phyloP scores from a whole-genome alignment of 1,140 invertebrate species.

The Nixonia krombeini region DNA sequence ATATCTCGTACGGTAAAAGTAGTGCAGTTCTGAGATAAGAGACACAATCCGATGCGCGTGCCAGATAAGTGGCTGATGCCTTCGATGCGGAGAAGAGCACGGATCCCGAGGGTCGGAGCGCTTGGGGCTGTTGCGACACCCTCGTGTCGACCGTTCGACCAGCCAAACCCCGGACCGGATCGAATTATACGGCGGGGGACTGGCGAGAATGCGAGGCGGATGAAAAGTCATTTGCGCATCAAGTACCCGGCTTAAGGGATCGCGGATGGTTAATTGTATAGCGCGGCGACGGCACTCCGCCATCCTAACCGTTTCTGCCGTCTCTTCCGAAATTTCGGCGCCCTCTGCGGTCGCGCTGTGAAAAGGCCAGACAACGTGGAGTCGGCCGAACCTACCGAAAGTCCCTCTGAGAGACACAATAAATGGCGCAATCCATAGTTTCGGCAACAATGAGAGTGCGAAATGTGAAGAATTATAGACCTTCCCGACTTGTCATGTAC shows the following conservation, averaged over 20 bases:
- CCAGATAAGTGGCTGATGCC: conserved; percentile 71
- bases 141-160: conserved; percentile 50
- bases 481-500: conserved; percentile 33
- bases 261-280: conserved; percentile 40
- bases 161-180: conserved; percentile 46
- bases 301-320: too few species aligned
- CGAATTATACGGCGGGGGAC: conserved; percentile 57
- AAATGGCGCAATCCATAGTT: conserved; percentile 34
- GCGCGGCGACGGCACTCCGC: too few species aligned
- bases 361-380: background rate
- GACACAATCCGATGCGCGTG: conserved; percentile 73
- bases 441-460: conserved; percentile 50
- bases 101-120: conserved; percentile 52
- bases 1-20: conserved; percentile 63
- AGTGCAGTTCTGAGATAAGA: conserved; percentile 68
- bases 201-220: conserved; percentile 11
- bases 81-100: conserved; percentile 49
- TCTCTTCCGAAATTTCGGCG: background rate
- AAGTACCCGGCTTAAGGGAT: conserved; percentile 62
- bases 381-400: too few species aligned
- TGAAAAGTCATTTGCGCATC: conserved; percentile 64
- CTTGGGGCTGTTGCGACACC: conserved; percentile 54
- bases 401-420: conserved; percentile 8
- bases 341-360: background rate
- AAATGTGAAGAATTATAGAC: conserved; percentile 46